Evolutionary conservation across 1,140 invertebrate genomes (phyloP).

Genomic region (Drosophila neocordata): DNA sequence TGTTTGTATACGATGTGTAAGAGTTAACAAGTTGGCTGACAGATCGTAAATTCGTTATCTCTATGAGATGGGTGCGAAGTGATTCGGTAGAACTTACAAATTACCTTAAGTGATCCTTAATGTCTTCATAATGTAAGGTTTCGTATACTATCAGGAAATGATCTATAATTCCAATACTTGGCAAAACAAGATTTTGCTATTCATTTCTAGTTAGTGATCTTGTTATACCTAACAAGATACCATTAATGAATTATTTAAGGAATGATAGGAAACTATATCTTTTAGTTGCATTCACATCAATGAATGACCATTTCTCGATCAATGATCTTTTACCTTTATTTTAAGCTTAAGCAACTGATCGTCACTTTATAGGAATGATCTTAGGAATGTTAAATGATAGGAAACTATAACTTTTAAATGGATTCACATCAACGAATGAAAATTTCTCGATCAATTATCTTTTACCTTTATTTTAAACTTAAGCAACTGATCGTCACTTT

Average conservation of each 20-base stretch:
- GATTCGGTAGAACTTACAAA: neutral
- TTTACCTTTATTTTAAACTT: too few species aligned
- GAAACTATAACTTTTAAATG: too few species aligned
- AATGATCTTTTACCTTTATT: neutral
- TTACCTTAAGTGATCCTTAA: conserved; percentile 2
- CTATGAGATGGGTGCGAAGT: conserved; percentile 1
- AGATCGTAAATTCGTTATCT: conserved; percentile 47
- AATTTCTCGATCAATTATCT: too few species aligned
- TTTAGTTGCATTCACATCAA: neutral
- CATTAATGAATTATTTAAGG: too few species aligned
- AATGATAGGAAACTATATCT: too few species aligned
- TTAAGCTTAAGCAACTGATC: too few species aligned
- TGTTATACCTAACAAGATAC: too few species aligned
- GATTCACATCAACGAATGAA: too few species aligned
- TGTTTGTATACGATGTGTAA: conserved; percentile 41
- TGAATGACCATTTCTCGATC: neutral
- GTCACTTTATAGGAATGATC: too few species aligned
- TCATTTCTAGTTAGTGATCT: too few species aligned
- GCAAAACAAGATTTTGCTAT: neutral
- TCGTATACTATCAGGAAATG: neutral
- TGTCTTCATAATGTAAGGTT: neutral
- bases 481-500: neutral
- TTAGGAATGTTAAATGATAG: too few species aligned
- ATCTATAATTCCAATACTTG: neutral
- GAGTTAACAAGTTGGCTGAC: conserved; percentile 49